phyloP scores from a whole-genome alignment of 2,888 invertebrate species.

The Tridacna crocea region DNA sequence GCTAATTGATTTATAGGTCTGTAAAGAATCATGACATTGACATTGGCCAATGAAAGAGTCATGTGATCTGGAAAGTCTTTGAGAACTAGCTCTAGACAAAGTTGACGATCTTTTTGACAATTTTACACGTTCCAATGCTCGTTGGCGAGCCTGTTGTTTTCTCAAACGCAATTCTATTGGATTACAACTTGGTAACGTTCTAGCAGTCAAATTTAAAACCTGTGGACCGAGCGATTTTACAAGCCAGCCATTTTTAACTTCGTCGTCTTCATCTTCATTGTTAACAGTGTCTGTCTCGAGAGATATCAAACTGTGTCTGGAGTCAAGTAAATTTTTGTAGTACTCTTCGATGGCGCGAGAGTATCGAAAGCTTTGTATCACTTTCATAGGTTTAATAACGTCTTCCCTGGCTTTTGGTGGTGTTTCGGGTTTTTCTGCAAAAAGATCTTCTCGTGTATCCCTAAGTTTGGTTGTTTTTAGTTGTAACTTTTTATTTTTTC shows the following conservation, averaged over 20 bases:
- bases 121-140: constrained; percentile 21
- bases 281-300: not conserved
- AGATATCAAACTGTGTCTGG: constrained; percentile 14
- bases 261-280: constrained; percentile 24
- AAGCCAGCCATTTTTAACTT: constrained; percentile 52
- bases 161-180: constrained; percentile 54
- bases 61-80: constrained; percentile 10
- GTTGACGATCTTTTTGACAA: constrained; percentile 7
- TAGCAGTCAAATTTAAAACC: constrained; percentile 44
- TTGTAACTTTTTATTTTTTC: constrained; percentile 35
- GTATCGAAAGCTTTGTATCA: constrained; percentile 54
- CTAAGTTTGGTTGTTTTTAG: constrained; percentile 19
- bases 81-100: constrained; percentile 8
- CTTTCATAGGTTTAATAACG: constrained; percentile 27
- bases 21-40: constrained; percentile 6
- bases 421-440: constrained; percentile 29
- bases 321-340: constrained; percentile 36
- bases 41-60: not conserved
- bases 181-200: constrained; percentile 56
- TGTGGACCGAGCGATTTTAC: constrained; percentile 50
- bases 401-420: constrained; percentile 36
- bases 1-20: not conserved
- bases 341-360: constrained; percentile 55
- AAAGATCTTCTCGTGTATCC: constrained; percentile 40
- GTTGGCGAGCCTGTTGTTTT: constrained; percentile 41